phyloP scores from a whole-genome alignment of 2,888 invertebrate species.

The Ochropleura leucogaster region DNA sequence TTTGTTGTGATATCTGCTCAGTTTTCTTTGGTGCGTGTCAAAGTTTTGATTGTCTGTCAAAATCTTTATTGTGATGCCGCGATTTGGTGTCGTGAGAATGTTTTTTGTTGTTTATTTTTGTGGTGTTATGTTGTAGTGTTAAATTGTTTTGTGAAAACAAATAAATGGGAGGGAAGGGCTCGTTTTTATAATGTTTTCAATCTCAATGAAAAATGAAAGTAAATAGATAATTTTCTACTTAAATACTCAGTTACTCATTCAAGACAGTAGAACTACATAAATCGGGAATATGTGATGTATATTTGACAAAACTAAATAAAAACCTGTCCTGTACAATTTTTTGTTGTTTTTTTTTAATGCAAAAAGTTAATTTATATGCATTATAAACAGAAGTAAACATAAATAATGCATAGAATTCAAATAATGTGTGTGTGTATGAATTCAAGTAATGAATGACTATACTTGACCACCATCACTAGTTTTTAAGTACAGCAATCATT shows the following conservation, averaged over 20 bases:
- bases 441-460: no score
- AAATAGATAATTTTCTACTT: neutral
- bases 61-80: conserved; percentile 83
- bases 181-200: neutral
- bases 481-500: no score
- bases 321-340: no score
- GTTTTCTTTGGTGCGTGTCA: conserved; percentile 85
- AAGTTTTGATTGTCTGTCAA: conserved; percentile 88
- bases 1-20: conserved; percentile 81
- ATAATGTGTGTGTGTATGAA: no score
- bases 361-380: no score
- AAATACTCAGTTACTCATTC: neutral
- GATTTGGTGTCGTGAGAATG: conserved; percentile 81
- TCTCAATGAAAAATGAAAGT: neutral
- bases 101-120: conserved; percentile 67
- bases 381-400: no score
- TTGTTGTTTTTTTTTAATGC: no score
- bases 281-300: neutral
- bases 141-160: conserved; percentile 48
- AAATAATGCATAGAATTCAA: no score
- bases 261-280: neutral
- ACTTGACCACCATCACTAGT: no score
- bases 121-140: conserved; percentile 62
- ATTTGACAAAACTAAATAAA: no score
- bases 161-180: conserved; percentile 7